Base-by-base conservation (phyloP, 2,888 invertebrate genomes). In the Podotricha telesiphe region DNA sequence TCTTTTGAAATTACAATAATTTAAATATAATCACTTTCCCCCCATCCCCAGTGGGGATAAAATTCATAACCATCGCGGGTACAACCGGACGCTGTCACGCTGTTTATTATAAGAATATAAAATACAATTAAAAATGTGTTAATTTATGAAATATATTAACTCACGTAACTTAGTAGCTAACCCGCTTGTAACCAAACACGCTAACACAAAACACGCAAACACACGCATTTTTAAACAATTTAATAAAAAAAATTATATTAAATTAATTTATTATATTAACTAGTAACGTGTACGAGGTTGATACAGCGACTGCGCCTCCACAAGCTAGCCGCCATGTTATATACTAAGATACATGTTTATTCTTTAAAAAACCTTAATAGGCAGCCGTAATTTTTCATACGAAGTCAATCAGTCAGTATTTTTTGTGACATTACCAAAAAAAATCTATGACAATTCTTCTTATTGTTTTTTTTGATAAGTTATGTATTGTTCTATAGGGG, bases 141-240 rank as follows among this genome's bases (percentile, higher is more conserved):
- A 13, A 13, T 42, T 42, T 13, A 3, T 3, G 2, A 42, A 42
- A 42, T 2, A 13, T 7, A 13, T 11, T 7, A 8, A 89, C 90
- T 90, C 72, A 91, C 90, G 90, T 64, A 90, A 71, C 5, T 73
- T 76, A n/a, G 82, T 85, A 37, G 84, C 87, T 28, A 65, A 72
- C 0, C 77, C 79, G 47, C 77, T 75, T 17, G 77, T 79, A 37
- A 79, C 70, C 67, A 76, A 79, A 75, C 78, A 78, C 55, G 80
- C 76, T 19, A 76, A 74, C 45, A 84, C 59, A n/a, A 85, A 48
- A 72, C 82, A 83, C 75, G 84, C 72, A 17, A 72, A 62, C 79
- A 82, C 86, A 80, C 82, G 81, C 74, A 76, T 73, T 67, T 74
- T 72, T n/a, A 3, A 28, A 34, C 4, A 47, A 17, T 19, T 62